Evolutionary conservation across 2,888 invertebrate species (phyloP).

Genomic region (Pyrocoelia pectoralis): DNA sequence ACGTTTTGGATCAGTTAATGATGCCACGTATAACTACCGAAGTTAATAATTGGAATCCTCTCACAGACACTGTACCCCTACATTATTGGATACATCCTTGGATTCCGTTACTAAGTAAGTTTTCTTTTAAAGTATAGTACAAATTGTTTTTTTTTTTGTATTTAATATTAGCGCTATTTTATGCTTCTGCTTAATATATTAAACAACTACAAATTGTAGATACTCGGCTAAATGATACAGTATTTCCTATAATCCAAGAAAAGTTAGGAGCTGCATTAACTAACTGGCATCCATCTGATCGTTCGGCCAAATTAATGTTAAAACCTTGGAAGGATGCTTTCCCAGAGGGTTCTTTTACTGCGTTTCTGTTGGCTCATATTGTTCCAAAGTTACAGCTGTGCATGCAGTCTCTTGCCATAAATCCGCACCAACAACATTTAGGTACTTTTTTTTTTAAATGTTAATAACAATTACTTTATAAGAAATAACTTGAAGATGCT

Average conservation of each 20-base stretch:
- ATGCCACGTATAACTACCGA: conserved; percentile 77
- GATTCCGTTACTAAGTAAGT: conserved; percentile 81
- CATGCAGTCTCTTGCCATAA: conserved; percentile 70
- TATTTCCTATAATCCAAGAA: conserved; percentile 91
- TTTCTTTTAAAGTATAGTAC: no score
- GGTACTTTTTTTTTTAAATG: conserved; percentile 60
- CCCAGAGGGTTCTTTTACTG: conserved; percentile 74
- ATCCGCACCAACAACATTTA: conserved; percentile 77
- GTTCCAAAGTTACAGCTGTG: conserved; percentile 86
- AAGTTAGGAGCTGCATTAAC: conserved; percentile 88
- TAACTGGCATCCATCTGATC: conserved; percentile 96
- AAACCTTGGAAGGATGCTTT: conserved; percentile 84
- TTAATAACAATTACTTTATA: no score
- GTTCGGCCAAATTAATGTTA: conserved; percentile 90
- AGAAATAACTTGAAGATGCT: conserved; percentile 67
- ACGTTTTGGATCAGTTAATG: conserved; percentile 83
- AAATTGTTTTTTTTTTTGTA: no score
- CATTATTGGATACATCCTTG: conserved; percentile 98
- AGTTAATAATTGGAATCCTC: conserved; percentile 93
- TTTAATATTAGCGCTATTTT: no score
- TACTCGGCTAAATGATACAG: conserved; percentile 56
- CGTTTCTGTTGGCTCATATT: conserved; percentile 85
- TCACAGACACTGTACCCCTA: conserved; percentile 93
- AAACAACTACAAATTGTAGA: conserved; percentile 45
- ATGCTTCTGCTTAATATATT: no score